These are phyloP conservation scores for Epistrophella euchroma DNA, from an alignment of 2,888 invertebrate species.

Conservation along the genomic window DNA sequence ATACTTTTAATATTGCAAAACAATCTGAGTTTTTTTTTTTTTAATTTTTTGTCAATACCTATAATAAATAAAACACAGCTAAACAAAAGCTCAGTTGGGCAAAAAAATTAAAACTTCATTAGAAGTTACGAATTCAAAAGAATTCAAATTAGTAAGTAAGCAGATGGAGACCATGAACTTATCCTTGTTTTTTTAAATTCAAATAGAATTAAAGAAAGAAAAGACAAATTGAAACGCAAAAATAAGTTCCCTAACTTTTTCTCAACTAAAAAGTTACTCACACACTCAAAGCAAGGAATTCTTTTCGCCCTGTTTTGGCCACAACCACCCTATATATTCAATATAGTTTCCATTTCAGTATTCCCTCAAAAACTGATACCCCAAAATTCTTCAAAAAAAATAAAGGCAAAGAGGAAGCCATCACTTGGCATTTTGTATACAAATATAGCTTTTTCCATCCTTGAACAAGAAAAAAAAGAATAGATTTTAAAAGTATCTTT, in stretches of 20 bases:
- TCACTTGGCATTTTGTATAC: slow-evolving; percentile 37
- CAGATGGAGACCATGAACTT: slow-evolving; percentile 53
- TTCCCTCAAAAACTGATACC: slow-evolving; percentile 3
- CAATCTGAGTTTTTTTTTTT: not conserved
- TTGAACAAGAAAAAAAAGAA: slow-evolving; percentile 17
- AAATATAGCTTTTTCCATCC: slow-evolving; percentile 11
- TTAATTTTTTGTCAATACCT: not conserved
- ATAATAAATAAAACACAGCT: not conserved
- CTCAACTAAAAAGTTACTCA: slow-evolving; percentile 49
- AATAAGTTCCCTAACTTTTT: slow-evolving; percentile 36
- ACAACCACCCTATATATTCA: slow-evolving; percentile 21
- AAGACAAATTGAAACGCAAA: slow-evolving; percentile 11
- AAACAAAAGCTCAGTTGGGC: not conserved
- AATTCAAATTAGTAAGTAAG: slow-evolving; percentile 52
- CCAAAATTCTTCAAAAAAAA: not conserved
- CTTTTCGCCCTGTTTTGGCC: not conserved
- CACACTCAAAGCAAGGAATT: slow-evolving; percentile 12
- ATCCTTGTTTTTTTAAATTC: not conserved
- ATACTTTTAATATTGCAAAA: not conserved
- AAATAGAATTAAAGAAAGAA: not conserved
- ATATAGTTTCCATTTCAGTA: slow-evolving; percentile 16
- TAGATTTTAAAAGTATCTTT: slow-evolving; percentile 54
- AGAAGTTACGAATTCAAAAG: slow-evolving; percentile 60
- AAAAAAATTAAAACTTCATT: not conserved
- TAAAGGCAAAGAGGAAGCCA: not conserved